Evolutionary conservation across 2,113 vertebrate genomes (phyloP).

Genomic region (Myrmecophaga tridactyla): DNA sequence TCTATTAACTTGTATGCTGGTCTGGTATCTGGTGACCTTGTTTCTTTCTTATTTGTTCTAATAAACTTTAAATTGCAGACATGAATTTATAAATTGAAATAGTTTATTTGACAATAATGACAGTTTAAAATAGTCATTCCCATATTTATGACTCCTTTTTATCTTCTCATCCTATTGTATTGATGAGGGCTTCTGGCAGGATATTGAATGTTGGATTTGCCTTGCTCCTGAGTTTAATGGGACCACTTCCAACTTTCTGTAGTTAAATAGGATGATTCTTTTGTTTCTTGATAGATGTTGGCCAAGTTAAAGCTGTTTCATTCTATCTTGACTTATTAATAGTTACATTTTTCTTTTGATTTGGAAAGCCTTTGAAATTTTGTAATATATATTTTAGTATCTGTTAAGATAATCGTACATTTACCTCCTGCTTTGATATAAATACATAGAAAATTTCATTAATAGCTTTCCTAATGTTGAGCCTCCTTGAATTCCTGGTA

Average conservation of each 20-base stretch:
- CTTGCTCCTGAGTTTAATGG: background rate
- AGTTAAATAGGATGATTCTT: background rate
- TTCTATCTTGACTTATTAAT: slow-evolving; percentile 9
- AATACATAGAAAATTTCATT: slow-evolving; percentile 44
- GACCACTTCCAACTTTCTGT: background rate
- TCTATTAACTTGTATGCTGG: background rate
- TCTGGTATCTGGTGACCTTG: background rate
- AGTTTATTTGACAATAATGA: background rate
- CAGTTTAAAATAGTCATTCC: background rate
- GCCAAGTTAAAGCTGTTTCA: background rate
- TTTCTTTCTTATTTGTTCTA: slow-evolving; percentile 30
- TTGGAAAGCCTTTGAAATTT: slow-evolving; percentile 39
- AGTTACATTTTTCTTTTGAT: slow-evolving; percentile 37
- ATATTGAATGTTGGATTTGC: background rate
- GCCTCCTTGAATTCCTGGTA: slow-evolving; percentile 45
- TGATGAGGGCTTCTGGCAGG: background rate
- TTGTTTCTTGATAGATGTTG: background rate
- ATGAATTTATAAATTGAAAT: slow-evolving; percentile 8
- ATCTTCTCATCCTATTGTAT: background rate
- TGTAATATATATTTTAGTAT: slow-evolving; percentile 44
- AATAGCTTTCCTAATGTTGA: slow-evolving; percentile 47
- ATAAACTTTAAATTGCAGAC: background rate
- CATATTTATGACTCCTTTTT: background rate
- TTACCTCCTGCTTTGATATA: slow-evolving; percentile 31
- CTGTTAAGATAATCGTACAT: background rate